Evolutionary conservation across 2,888 invertebrate genomes (phyloP), one percentile per base, ranked within the genome.

Genomic region (Nasonia oneida): DNA sequence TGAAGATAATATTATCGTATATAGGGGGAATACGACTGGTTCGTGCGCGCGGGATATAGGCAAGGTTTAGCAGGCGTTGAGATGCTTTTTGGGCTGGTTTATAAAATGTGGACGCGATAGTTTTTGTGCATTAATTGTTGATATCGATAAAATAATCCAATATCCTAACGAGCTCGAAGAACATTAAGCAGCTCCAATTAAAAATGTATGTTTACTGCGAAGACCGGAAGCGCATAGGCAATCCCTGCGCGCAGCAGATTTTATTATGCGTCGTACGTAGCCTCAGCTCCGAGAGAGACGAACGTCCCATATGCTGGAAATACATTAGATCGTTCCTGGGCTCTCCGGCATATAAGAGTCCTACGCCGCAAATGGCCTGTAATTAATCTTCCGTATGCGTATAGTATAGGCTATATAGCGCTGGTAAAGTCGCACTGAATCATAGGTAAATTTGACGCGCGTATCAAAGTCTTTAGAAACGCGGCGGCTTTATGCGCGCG

Each of bases 271-370:
- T 39, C 57, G 82, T 39, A 37, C 57, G 37, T 75, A 75, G 14
- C 14, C 15, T 4, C 71, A 14, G n/a, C 14, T 42, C 29, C 29
- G 29, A 29, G 29, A 61, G 53, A 76, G 76, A 82, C 70, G 82
- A 82, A 82, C 82, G 76, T 76, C 76, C 76, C 82, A 75, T 76
- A 76, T 76, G 82, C 76, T 77, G 39, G 29, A 76, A 76, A 83
- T 70, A 83, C 82, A 82, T 81, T 81, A 33, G 61, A n/a, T 77
- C 76, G 76, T 76, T 29, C 76, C 76, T 76, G n/a, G 12, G 23
- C n/a, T 8, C 10, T 47, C 29, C 29, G 29, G 42, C 61, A 15
- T n/a, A 33, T 47, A 67, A 50, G 64, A 82, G 75, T 67, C 75
- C 76, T 76, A 67, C 18, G 29, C 76, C 70, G 70, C 82, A 76